Conservation (phyloP, 2,113 vertebrate genomes). For the Psammodynastes pulverulentus region DNA sequence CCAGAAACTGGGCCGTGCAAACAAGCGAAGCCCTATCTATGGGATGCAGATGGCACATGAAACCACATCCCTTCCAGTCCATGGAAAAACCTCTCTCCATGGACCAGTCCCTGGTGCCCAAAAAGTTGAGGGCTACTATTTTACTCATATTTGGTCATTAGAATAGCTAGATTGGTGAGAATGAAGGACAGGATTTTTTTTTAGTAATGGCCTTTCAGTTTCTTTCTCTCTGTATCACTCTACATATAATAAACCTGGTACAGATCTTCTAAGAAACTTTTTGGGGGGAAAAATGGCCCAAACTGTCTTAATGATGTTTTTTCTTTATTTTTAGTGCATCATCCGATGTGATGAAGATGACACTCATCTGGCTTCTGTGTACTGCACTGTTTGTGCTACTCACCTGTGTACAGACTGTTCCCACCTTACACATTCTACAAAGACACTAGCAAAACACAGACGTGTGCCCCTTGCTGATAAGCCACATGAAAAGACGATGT, state of each 20-base stretch:
- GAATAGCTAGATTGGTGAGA: background rate
- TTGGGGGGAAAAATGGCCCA: too few species aligned
- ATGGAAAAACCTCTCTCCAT: too few species aligned
- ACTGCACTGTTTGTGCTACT: conserved; percentile 97
- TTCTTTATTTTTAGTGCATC: conserved; percentile 74
- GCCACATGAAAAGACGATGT: conserved; percentile 96
- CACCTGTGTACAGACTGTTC: conserved; percentile 94
- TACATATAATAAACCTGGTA: background rate
- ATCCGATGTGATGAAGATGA: conserved; percentile 96
- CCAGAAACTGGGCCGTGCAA: too few species aligned
- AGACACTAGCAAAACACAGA: conserved; percentile 93
- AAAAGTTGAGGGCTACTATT: too few species aligned
- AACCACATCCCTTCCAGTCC: too few species aligned
- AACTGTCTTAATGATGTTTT: background rate
- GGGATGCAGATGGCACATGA: too few species aligned
- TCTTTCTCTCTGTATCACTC: background rate
- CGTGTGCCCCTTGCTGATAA: conserved; percentile 96
- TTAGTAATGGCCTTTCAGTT: background rate
- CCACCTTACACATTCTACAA: conserved; percentile 94
- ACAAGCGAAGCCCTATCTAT: too few species aligned
- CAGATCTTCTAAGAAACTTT: background rate
- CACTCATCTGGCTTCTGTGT: conserved; percentile 89
- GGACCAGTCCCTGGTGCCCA: too few species aligned
- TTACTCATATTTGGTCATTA: background rate
- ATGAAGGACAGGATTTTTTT: background rate